phyloP scores from a whole-genome alignment of 2,113 vertebrate species.

The Junco hyemalis region DNA sequence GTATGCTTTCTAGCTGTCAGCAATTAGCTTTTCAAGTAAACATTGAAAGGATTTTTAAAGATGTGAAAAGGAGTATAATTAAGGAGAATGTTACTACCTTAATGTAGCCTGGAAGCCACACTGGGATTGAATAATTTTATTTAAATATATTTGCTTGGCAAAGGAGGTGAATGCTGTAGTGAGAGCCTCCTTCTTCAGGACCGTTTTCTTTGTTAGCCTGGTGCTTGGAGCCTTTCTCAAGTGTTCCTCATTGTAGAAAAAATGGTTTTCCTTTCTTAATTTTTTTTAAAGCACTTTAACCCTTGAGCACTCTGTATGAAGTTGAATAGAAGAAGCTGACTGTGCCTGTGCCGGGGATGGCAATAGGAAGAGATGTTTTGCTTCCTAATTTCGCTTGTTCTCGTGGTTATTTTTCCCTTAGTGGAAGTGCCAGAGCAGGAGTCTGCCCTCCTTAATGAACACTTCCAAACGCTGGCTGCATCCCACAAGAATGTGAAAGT shows the following conservation, averaged over 20 bases:
- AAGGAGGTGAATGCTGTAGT: background rate
- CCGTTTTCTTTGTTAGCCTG: background rate
- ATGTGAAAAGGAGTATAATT: background rate
- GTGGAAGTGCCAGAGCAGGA: background rate
- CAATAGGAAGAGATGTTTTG: background rate
- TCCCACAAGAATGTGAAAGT: background rate
- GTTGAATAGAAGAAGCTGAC: background rate
- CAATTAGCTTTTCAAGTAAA: background rate
- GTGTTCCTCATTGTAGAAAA: background rate
- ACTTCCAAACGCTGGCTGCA: background rate
- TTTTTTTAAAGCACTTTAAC: background rate
- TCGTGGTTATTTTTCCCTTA: background rate
- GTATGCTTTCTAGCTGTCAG: background rate
- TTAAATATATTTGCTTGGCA: background rate
- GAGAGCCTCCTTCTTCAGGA: background rate
- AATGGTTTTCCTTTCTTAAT: background rate
- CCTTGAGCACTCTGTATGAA: background rate
- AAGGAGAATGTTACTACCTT: background rate
- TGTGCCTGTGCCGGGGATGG: background rate
- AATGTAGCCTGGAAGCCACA: background rate
- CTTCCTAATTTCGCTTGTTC: background rate
- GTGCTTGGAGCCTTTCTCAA: background rate
- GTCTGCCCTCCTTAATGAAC: background rate
- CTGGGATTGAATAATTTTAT: background rate
- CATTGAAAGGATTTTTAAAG: background rate